phyloP scores from a whole-genome alignment of 1,140 invertebrate species.

The Halictus rubicundus region DNA sequence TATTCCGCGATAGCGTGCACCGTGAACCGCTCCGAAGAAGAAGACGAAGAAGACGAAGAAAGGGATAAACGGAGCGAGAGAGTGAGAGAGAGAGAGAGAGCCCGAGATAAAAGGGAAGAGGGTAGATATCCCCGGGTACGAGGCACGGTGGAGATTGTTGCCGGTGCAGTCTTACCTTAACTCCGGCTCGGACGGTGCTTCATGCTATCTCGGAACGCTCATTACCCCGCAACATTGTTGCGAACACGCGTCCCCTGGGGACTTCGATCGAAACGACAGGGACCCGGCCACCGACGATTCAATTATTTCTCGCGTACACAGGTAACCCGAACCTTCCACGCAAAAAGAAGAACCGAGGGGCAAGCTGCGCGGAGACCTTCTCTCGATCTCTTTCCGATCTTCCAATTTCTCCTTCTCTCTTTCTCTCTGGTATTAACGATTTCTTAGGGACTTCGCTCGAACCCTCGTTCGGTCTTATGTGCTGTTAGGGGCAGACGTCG shows the following conservation, averaged over 20 bases:
- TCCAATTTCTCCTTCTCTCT: neutral
- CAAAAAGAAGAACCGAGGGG: no score
- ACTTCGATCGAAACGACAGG: conserved; percentile 1
- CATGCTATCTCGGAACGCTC: conserved; percentile 36
- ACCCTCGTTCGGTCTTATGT: no score
- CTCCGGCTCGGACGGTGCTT: conserved; percentile 24
- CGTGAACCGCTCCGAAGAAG: conserved; percentile 1
- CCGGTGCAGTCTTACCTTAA: conserved; percentile 24
- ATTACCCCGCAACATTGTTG: conserved; percentile 30
- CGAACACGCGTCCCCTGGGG: neutral
- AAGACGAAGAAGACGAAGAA: neutral
- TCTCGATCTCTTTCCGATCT: neutral
- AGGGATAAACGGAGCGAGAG: neutral
- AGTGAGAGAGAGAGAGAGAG: neutral
- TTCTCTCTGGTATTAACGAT: no score
- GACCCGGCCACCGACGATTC: conserved; percentile 14
- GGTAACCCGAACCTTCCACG: no score
- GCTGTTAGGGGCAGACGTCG: no score
- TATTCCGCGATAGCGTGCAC: conserved; percentile 5
- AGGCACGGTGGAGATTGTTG: conserved; percentile 15
- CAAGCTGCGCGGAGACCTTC: no score
- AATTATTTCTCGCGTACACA: conserved; percentile 9
- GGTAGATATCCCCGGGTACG: neutral
- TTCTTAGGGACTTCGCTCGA: no score
- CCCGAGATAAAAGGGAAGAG: conserved; percentile 23